phyloP scores from a whole-genome alignment of 2,797 vertebrate species.

The Falco cherrug region DNA sequence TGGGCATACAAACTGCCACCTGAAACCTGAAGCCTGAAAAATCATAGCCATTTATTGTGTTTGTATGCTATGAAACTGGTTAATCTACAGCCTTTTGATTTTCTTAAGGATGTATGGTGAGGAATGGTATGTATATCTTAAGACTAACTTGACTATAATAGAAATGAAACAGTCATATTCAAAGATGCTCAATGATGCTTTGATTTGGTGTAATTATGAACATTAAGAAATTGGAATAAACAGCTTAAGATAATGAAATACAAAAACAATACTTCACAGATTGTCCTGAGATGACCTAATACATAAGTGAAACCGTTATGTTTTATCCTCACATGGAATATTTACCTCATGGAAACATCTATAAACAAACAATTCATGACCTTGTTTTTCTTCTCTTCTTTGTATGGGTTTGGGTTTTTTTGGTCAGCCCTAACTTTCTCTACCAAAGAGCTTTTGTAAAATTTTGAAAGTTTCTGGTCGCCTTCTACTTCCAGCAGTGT shows the following conservation, averaged over 20 bases:
- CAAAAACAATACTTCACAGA: not conserved
- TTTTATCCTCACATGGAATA: not conserved
- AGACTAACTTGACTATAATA: not conserved
- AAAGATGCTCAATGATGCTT: not conserved
- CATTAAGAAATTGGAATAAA: not conserved
- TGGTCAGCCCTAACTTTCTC: not conserved
- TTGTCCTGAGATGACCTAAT: not conserved
- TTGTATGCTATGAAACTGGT: not conserved
- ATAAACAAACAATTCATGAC: not conserved
- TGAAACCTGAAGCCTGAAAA: not conserved
- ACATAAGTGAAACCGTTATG: not conserved
- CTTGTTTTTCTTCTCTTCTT: not conserved
- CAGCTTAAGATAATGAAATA: not conserved
- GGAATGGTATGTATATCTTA: not conserved
- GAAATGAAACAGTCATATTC: not conserved
- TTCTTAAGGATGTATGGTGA: not conserved
- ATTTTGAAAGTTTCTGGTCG: not conserved
- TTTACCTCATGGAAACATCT: not conserved
- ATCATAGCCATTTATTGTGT: not conserved
- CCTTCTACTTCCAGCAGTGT: not conserved
- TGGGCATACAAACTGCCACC: not conserved
- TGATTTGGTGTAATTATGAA: not conserved
- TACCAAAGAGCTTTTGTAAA: not conserved
- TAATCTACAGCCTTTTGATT: not conserved
- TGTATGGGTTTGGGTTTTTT: not conserved